phyloP scores from a whole-genome alignment of 64 coral and sea anemone species.

The Porites australiensis region DNA sequence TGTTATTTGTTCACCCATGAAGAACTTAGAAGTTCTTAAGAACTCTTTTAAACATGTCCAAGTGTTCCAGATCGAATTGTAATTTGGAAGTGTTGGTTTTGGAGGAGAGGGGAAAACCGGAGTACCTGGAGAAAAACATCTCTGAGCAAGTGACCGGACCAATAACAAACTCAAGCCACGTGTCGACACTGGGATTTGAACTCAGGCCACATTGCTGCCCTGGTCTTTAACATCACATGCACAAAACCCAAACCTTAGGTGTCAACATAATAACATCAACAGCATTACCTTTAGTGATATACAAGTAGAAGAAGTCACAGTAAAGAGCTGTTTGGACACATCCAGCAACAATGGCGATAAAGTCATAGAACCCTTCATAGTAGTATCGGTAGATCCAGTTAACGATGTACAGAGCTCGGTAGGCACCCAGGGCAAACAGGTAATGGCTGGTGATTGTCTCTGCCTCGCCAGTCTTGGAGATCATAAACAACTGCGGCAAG shows the following conservation, averaged over 20 bases:
- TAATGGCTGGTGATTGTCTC: slow-evolving; percentile 99
- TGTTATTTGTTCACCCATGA: too few species aligned
- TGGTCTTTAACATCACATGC: too few species aligned
- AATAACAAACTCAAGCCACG: too few species aligned
- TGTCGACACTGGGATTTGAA: too few species aligned
- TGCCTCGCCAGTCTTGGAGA: slow-evolving; percentile 98
- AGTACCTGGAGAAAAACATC: too few species aligned
- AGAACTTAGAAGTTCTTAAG: too few species aligned
- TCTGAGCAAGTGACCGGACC: too few species aligned
- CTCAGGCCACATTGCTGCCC: too few species aligned
- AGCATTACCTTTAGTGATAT: slow-evolving; percentile 98
- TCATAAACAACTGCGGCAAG: slow-evolving; percentile 99
- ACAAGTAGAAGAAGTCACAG: slow-evolving; percentile 99
- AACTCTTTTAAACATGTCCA: too few species aligned
- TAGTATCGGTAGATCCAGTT: slow-evolving; percentile 98
- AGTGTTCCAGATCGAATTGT: too few species aligned
- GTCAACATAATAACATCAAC: background rate
- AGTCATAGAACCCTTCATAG: slow-evolving; percentile 99
- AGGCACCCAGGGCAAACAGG: slow-evolving; percentile 93
- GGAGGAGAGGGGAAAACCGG: too few species aligned
- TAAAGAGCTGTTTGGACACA: slow-evolving; percentile 99
- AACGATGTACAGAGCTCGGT: slow-evolving; percentile 95
- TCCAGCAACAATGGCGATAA: slow-evolving; percentile 99
- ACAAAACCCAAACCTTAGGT: background rate
- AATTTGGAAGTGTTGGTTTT: too few species aligned